Evolutionary conservation across 2,113 vertebrate species (phyloP).

Genomic region (Hippocampus barbouri): DNA sequence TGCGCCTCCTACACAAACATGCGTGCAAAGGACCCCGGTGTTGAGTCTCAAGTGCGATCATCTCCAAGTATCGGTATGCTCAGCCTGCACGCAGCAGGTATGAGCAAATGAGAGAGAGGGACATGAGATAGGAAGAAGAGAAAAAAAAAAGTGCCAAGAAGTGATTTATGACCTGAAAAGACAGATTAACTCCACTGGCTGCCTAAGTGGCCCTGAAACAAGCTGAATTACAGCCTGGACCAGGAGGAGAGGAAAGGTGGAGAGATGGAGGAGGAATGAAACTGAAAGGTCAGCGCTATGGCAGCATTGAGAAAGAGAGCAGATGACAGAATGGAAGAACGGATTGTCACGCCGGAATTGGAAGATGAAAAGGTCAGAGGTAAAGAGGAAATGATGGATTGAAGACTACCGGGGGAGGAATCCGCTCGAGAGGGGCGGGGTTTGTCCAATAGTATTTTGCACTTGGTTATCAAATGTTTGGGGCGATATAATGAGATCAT

Average conservation of each 20-base stretch:
- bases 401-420: constrained; percentile 43
- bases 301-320: constrained; percentile 51
- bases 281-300: constrained; percentile 62
- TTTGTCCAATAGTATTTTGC: constrained; percentile 27
- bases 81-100: constrained; percentile 37
- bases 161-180: constrained; percentile 74
- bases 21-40: constrained; percentile 49
- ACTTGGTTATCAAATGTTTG: constrained; percentile 16
- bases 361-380: constrained; percentile 68
- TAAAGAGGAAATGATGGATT: constrained; percentile 61
- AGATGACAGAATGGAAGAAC: constrained; percentile 57
- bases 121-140: constrained; percentile 25
- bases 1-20: constrained; percentile 12
- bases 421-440: constrained; percentile 9
- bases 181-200: constrained; percentile 74
- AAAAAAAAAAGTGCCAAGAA: constrained; percentile 50
- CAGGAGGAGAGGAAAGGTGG: constrained; percentile 53
- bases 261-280: constrained; percentile 58
- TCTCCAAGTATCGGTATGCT: constrained; percentile 31
- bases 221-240: constrained; percentile 68
- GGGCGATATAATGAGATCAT: neutral
- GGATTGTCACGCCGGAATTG: constrained; percentile 50
- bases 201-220: constrained; percentile 75
- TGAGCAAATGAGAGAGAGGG: constrained; percentile 17
- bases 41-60: constrained; percentile 52